Evolutionary conservation across 1,140 invertebrate species (phyloP), one percentile per base, ranked within the genome.

Genomic region (Bactericera cockerelli): DNA sequence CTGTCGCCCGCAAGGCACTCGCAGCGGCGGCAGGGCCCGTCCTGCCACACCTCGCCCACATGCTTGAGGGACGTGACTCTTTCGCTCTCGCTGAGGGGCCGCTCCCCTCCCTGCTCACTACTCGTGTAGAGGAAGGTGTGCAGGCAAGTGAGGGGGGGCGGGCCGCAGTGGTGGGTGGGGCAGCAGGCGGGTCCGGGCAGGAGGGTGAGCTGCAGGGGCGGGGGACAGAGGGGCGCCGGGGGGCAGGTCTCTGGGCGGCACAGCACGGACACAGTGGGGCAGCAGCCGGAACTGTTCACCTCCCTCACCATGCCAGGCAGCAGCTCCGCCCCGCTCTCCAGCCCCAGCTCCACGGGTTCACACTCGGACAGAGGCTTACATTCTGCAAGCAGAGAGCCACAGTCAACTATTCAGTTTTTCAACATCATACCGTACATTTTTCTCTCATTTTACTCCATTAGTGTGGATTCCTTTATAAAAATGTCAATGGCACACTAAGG

Each of bases 291-390:
- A 19, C 69, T 70, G 65, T 84, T 76, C 0, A 79, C 67, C 1
- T 76, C 65, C 0, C 74, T 68, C 26, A 76, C 70, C 65, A 82
- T 78, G 6, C 86, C 86, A 26, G 79, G 74, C 57, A 79, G 70
- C 14, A 81, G 57, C 38, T 63, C 56, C 4, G 68, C 64, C 24
- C 72, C 69, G 36, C 70, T 69, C 1, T 70, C 67, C 0, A 67
- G 62, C 0, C 71, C 68, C 0, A 67, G 62, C 0, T 71, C 68
- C 0, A 79, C 61, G 8, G 65, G 60, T 10, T 78, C 75, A 67
- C 86, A 88, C 60, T 86, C 77, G 25, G 80, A 79, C n/a, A 70
- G 70, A 3, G 82, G 80, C 62, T 81, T 76, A 63, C 85, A 88
- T 71, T 83, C 81, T 82, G 36, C 58, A 59, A 16, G 13, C 36